These are phyloP conservation scores for Drymonia ruficornis DNA, from an alignment of 2,888 invertebrate species.

Conservation along the genomic window DNA sequence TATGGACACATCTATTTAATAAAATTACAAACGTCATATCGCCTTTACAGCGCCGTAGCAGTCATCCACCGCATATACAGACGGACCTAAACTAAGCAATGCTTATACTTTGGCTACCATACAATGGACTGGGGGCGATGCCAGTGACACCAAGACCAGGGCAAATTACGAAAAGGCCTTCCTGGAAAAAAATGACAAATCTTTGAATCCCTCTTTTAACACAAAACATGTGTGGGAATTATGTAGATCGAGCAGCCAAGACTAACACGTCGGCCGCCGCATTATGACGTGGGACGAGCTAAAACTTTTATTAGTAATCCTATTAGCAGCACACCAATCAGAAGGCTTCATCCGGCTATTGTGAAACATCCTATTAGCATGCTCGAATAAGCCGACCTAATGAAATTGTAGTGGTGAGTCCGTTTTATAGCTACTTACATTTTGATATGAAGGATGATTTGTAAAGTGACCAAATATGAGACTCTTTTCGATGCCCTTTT, in stretches of 20 bases:
- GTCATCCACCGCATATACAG: too few relatives aligned
- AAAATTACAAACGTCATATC: too few relatives aligned
- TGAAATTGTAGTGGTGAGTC: constrained; percentile 41
- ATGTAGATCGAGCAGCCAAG: constrained; percentile 9
- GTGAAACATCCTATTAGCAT: constrained; percentile 46
- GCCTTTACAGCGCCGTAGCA: too few relatives aligned
- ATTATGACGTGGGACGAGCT: constrained; percentile 24
- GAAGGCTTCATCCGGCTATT: constrained; percentile 33
- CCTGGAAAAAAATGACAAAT: neutral
- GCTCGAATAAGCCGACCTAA: constrained; percentile 42
- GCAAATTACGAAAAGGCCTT: too few relatives aligned
- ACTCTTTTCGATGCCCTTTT: too few relatives aligned
- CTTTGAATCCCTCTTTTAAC: neutral
- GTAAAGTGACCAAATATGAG: too few relatives aligned
- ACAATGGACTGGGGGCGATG: too few relatives aligned
- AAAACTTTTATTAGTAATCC: constrained; percentile 39
- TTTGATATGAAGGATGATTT: neutral
- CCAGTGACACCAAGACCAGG: too few relatives aligned
- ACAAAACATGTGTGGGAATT: constrained; percentile 1
- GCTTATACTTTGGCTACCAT: too few relatives aligned
- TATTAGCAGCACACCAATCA: constrained; percentile 38
- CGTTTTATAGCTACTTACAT: neutral
- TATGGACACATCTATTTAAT: too few relatives aligned
- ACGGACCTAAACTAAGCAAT: too few relatives aligned
- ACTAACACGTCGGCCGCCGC: constrained; percentile 16